Evolutionary conservation across 1,140 invertebrate genomes (phyloP).

Genomic region (Drosophila tristis): DNA sequence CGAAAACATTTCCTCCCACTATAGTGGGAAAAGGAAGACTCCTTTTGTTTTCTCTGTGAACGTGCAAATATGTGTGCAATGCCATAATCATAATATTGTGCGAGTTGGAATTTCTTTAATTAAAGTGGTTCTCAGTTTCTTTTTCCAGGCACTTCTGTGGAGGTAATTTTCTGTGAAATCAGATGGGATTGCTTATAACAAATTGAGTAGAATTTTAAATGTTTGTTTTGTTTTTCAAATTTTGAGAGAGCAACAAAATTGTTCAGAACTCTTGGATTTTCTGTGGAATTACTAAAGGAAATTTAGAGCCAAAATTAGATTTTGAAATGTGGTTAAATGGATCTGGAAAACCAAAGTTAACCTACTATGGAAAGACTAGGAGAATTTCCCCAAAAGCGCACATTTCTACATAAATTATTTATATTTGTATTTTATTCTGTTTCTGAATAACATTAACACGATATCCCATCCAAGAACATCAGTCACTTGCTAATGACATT

Average conservation of each 20-base stretch:
- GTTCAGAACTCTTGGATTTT: not conserved
- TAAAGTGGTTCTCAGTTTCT: not conserved
- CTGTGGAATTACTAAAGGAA: not conserved
- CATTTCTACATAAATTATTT: no score
- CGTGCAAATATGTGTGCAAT: conserved; percentile 12
- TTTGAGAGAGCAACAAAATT: no score
- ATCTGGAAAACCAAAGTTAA: no score
- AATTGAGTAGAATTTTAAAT: no score
- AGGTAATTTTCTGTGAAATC: not conserved
- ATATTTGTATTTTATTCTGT: no score
- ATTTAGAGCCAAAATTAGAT: no score
- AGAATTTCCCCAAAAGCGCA: no score
- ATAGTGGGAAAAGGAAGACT: no score
- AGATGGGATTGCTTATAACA: no score
- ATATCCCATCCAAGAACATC: conserved; percentile 2
- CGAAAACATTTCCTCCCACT: conserved; percentile 8
- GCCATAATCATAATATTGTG: conserved; percentile 11
- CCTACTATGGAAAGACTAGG: no score
- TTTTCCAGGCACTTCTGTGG: not conserved
- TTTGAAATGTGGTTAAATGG: no score
- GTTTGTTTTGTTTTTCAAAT: no score
- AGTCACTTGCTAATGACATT: not conserved
- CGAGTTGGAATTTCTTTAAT: conserved; percentile 2
- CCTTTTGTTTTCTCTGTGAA: conserved; percentile 5
- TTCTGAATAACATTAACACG: not conserved